Evolutionary conservation across 2,888 invertebrate genomes (phyloP).

Genomic region (Parasteatoda lunata): DNA sequence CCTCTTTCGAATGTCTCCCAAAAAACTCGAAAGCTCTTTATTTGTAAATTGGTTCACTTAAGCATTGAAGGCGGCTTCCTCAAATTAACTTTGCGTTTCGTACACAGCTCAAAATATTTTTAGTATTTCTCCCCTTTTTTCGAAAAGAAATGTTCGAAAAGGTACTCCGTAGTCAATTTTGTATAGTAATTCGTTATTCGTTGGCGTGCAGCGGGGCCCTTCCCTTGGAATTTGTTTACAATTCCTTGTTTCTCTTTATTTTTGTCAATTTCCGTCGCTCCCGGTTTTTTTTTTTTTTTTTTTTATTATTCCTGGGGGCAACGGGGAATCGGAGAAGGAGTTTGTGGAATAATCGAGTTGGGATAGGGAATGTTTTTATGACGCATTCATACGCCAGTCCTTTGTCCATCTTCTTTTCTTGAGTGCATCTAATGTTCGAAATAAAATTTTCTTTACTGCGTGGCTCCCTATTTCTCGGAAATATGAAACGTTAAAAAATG

Average conservation of each 20-base stretch:
- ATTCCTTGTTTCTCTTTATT: constrained; percentile 29
- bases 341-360: constrained; percentile 54
- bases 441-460: constrained; percentile 22
- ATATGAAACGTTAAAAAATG: background rate
- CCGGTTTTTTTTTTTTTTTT: background rate
- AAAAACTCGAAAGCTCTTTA: constrained; percentile 61
- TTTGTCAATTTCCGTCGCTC: constrained; percentile 52
- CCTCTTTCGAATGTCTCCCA: background rate
- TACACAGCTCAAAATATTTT: constrained; percentile 46
- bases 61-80: constrained; percentile 60
- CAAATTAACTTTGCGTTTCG: constrained; percentile 67
- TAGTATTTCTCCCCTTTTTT: constrained; percentile 1
- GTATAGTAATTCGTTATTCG: constrained; percentile 58
- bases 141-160: background rate
- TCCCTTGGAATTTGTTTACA: constrained; percentile 54
- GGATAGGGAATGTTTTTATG: constrained; percentile 28
- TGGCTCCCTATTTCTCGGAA: background rate
- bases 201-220: constrained; percentile 12
- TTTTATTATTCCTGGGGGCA: constrained; percentile 1
- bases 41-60: constrained; percentile 67
- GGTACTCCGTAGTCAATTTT: background rate
- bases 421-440: constrained; percentile 31
- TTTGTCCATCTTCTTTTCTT: background rate
- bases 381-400: background rate
- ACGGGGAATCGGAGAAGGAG: constrained; percentile 48